These are phyloP conservation scores for Bradypodion pumilum DNA, from an alignment of 2,797 vertebrate species.

Conservation along the genomic window DNA sequence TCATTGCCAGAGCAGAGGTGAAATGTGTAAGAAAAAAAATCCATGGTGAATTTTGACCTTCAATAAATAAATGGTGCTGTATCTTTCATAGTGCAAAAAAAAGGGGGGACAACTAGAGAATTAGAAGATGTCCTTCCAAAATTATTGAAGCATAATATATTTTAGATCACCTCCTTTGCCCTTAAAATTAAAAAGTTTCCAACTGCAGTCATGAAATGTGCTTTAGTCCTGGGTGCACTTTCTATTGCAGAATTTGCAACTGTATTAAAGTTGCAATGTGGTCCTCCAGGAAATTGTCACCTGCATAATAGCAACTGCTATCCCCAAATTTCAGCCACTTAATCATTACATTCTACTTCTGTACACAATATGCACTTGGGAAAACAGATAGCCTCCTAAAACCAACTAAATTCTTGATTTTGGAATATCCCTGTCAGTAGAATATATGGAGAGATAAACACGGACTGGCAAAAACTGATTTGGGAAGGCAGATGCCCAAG, in stretches of 20 bases:
- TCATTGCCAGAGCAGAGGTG: constrained; percentile 1
- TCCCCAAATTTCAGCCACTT: not conserved
- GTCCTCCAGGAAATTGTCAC: not conserved
- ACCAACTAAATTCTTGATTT: not conserved
- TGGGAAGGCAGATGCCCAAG: not conserved
- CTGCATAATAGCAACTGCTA: not conserved
- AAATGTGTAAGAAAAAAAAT: not conserved
- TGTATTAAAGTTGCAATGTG: not conserved
- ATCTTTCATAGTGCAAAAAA: not conserved
- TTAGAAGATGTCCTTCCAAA: not conserved
- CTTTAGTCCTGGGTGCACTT: not conserved
- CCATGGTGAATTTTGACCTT: not conserved
- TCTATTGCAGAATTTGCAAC: not conserved
- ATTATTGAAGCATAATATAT: not conserved
- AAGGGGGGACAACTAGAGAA: not conserved
- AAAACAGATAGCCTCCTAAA: not conserved
- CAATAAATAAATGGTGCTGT: constrained; percentile 2
- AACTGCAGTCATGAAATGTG: not conserved
- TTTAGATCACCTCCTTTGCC: not conserved
- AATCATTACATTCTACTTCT: not conserved
- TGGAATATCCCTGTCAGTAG: not conserved
- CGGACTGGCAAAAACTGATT: not conserved
- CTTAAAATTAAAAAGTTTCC: not conserved
- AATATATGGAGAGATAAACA: not conserved
- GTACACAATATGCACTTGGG: not conserved